Conservation (phyloP, 2,797 vertebrate species). For the Petrocephalus schoutedeni region DNA sequence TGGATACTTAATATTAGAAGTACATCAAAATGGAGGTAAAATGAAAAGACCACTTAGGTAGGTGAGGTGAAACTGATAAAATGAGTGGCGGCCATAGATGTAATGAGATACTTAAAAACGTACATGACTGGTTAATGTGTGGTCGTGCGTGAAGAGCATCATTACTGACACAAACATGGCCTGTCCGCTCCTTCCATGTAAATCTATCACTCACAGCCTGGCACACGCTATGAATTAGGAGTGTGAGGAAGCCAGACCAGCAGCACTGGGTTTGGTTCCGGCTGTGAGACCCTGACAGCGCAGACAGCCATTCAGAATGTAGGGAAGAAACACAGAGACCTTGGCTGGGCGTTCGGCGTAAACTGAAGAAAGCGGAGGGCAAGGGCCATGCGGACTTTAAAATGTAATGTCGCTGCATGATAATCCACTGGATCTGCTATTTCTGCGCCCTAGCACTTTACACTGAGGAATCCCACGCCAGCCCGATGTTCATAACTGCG, state of each 20-base stretch:
- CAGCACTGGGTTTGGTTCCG: neutral
- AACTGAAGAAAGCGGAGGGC: neutral
- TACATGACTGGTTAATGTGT: neutral
- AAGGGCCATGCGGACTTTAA: neutral
- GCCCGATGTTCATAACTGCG: neutral
- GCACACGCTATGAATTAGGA: neutral
- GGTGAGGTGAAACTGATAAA: neutral
- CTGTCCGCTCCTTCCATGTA: neutral
- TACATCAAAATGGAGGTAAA: neutral
- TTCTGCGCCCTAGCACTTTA: neutral
- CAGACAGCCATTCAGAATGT: neutral
- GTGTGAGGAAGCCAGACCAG: neutral
- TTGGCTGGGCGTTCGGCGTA: neutral
- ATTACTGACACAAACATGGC: neutral
- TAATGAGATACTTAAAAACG: slow-evolving; percentile 3
- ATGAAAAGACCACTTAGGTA: slow-evolving; percentile 6
- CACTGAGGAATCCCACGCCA: neutral
- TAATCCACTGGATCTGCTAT: neutral
- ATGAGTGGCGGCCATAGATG: neutral
- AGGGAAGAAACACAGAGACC: neutral
- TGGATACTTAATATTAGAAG: neutral
- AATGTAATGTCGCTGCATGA: slow-evolving; percentile 1
- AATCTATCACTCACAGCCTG: neutral
- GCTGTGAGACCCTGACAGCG: neutral
- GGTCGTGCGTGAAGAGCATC: neutral